phyloP scores from a whole-genome alignment of 2,888 invertebrate genomes.

The Mesorhabditis spiculigera region DNA sequence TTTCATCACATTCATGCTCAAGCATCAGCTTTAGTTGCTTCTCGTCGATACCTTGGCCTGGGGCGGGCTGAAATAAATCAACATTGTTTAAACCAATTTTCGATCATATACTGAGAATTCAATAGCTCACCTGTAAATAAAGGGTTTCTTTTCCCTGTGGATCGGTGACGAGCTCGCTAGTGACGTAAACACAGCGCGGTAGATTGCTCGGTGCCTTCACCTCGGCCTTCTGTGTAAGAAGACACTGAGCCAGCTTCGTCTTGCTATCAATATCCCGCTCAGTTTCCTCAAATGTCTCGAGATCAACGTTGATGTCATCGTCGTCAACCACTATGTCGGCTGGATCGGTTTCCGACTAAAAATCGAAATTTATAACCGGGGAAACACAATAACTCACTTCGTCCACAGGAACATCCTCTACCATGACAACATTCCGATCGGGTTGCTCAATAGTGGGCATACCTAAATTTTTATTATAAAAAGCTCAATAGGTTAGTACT shows the following conservation, averaged over 20 bases:
- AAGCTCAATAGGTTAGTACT: no score
- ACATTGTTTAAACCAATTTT: neutral
- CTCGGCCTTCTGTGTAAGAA: neutral
- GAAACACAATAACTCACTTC: no score
- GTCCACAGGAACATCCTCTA: no score
- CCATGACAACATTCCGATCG: no score
- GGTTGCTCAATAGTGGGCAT: no score
- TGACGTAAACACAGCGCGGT: neutral
- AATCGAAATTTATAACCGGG: no score
- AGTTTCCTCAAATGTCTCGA: neutral
- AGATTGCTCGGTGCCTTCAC: no score
- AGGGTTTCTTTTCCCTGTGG: neutral
- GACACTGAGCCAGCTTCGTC: neutral
- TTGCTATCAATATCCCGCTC: neutral
- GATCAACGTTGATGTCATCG: neutral
- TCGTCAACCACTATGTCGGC: neutral
- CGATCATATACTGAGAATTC: neutral
- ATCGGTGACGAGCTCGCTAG: neutral
- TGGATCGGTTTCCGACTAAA: no score
- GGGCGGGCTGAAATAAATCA: neutral
- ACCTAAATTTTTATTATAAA: no score
- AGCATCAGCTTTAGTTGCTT: constrained; percentile 27
- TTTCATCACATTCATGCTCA: constrained; percentile 21
- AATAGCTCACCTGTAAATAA: neutral
- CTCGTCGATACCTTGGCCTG: constrained; percentile 25